Conservation (phyloP, 2,113 vertebrate genomes). For the Gallinago media region DNA sequence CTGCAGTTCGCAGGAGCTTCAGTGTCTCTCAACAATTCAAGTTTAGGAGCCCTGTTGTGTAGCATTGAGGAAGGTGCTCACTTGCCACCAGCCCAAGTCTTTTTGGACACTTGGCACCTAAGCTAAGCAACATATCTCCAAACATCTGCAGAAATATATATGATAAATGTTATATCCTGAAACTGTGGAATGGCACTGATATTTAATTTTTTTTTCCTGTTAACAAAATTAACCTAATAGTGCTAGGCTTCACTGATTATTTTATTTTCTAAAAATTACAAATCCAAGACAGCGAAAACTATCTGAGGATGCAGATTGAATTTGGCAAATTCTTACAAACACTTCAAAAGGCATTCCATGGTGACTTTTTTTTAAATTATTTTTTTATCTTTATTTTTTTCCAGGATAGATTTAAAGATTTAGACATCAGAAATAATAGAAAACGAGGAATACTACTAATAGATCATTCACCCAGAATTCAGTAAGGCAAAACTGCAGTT, state of each 20-base stretch:
- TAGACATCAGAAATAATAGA: not conserved
- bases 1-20: not conserved
- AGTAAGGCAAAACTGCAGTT: not conserved
- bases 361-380: not conserved
- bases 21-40: not conserved
- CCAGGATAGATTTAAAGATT: not conserved
- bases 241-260: not conserved
- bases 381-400: not conserved
- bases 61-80: rapidly evolving
- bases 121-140: not conserved
- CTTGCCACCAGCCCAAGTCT: not conserved
- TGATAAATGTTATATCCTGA: not conserved
- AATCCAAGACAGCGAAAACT: not conserved
- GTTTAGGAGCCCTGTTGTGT: too few relatives aligned
- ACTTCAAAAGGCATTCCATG: not conserved
- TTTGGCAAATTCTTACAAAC: not conserved
- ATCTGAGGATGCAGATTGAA: not conserved
- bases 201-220: not conserved
- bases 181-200: not conserved
- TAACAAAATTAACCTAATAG: not conserved
- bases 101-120: not conserved
- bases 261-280: not conserved
- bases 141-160: not conserved
- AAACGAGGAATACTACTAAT: not conserved
- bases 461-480: not conserved